Evolutionary conservation across 1,140 invertebrate genomes (phyloP).

Genomic region (Acromyrmex echinatior): DNA sequence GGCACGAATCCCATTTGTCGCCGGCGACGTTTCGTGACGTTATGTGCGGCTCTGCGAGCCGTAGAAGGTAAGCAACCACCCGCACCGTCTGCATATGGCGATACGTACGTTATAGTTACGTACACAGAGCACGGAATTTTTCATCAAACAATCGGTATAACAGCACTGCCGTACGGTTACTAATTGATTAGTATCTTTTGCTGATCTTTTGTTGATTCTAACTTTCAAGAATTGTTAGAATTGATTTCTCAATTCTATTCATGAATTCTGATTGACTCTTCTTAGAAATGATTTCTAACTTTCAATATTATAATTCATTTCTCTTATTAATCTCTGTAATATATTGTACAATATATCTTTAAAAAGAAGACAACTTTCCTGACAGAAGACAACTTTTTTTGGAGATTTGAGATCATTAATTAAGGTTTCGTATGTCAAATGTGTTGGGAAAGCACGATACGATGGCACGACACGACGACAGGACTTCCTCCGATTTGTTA

Average conservation of each 20-base stretch:
- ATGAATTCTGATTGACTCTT: too few relatives aligned
- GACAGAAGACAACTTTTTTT: neutral
- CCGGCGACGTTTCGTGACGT: conserved; percentile 69
- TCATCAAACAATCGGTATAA: neutral
- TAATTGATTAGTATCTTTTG: neutral
- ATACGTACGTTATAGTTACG: neutral
- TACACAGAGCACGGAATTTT: neutral
- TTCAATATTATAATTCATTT: neutral
- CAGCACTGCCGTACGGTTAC: neutral
- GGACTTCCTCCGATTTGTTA: conserved; percentile 43
- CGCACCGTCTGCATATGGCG: conserved; percentile 3
- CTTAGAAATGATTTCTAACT: neutral
- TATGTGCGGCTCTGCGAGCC: conserved; percentile 51
- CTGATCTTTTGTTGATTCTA: neutral
- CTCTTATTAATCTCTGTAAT: neutral
- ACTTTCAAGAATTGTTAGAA: neutral
- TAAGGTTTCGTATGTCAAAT: neutral
- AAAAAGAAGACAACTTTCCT: neutral
- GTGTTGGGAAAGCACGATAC: neutral
- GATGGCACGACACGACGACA: neutral
- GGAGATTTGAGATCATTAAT: neutral
- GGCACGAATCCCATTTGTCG: conserved; percentile 76
- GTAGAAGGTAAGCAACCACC: conserved; percentile 19
- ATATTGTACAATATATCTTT: neutral
- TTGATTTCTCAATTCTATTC: too few relatives aligned